Evolutionary conservation across 1,140 invertebrate species (phyloP).

Genomic region (Rhagoletis pomonella): DNA sequence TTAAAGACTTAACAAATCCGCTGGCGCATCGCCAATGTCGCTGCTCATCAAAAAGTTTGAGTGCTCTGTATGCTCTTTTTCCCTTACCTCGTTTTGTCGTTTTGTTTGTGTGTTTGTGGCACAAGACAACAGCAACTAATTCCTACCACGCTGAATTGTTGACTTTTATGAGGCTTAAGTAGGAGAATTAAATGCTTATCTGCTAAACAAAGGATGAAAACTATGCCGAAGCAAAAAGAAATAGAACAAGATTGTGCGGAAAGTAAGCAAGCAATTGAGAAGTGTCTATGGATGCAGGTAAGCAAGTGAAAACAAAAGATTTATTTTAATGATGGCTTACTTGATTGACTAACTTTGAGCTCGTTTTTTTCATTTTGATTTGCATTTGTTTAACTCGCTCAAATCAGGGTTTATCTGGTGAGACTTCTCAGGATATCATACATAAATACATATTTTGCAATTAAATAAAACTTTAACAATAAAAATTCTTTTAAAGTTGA

Average conservation of each 20-base stretch:
- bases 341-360: background rate
- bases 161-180: conserved; percentile 3
- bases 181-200: conserved; percentile 27
- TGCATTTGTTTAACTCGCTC: too few relatives aligned
- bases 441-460: too few relatives aligned
- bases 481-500: too few relatives aligned
- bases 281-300: background rate
- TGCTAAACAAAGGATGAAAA: background rate
- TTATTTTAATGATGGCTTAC: background rate
- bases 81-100: background rate
- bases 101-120: conserved; percentile 37
- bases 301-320: conserved; percentile 21
- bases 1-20: background rate
- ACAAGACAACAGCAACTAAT: conserved; percentile 19
- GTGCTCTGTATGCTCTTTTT: background rate
- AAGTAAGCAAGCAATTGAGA: background rate
- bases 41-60: conserved; percentile 26
- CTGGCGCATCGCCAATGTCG: background rate
- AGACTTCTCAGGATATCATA: too few relatives aligned
- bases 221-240: background rate
- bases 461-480: too few relatives aligned
- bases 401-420: too few relatives aligned
- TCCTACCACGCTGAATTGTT: background rate
- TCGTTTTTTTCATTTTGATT: background rate
- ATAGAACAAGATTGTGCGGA: background rate